Conservation (phyloP, 2,113 vertebrate species). For the Otolemur garnettii region DNA sequence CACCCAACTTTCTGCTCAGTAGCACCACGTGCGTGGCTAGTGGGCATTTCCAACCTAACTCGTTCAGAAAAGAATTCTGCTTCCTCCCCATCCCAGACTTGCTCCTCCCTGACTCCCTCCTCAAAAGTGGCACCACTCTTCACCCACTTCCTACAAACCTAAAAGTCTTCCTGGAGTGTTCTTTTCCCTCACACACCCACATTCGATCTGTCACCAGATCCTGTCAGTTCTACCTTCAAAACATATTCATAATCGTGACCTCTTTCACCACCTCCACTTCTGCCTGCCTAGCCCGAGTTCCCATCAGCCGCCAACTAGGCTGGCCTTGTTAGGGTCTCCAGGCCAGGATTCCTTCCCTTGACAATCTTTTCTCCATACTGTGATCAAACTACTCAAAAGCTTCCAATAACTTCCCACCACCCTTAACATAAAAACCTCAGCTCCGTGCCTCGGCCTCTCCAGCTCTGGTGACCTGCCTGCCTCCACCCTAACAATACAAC, state of each 20-base stretch:
- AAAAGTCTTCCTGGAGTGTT: not conserved
- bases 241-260: not conserved
- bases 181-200: not conserved
- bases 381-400: not conserved
- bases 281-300: not conserved
- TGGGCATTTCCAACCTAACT: not conserved
- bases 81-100: not conserved
- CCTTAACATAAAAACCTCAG: not conserved
- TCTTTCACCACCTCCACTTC: not conserved
- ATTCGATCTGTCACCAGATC: not conserved
- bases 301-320: not conserved
- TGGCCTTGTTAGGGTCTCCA: not conserved
- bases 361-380: not conserved
- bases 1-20: not conserved
- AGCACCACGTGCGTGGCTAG: not conserved
- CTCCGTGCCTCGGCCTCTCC: not conserved
- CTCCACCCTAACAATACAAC: not conserved
- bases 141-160: not conserved
- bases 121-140: not conserved
- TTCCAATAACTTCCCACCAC: not conserved
- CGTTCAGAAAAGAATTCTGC: not conserved
- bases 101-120: not conserved
- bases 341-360: not conserved
- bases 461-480: not conserved
- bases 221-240: not conserved